These are phyloP conservation scores for Orycteropus afer DNA, from an alignment of 2,113 vertebrate species.

Conservation along the genomic window DNA sequence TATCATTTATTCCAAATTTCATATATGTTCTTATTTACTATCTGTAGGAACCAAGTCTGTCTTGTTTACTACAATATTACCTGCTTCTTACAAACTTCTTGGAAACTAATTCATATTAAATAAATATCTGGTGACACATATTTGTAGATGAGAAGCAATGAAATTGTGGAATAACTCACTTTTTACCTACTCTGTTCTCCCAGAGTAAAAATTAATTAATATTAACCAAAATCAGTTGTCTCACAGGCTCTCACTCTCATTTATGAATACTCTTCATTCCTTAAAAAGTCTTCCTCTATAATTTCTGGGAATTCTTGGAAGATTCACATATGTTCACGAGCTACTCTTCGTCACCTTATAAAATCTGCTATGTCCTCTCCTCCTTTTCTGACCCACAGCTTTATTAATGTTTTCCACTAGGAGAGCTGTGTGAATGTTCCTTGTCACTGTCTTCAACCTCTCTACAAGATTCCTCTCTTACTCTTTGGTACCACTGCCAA, in stretches of 20 bases:
- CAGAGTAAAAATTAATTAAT: background rate
- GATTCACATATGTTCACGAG: background rate
- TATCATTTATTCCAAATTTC: background rate
- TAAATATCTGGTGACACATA: background rate
- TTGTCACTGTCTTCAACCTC: background rate
- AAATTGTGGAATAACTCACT: background rate
- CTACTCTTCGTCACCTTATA: background rate
- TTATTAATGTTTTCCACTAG: background rate
- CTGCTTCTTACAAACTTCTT: background rate
- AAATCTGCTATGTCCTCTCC: background rate
- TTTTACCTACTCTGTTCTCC: background rate
- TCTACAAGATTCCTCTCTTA: background rate
- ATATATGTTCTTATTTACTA: background rate
- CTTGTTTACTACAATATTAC: background rate
- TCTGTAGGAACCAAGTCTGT: background rate
- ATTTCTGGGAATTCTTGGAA: background rate
- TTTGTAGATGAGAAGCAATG: background rate
- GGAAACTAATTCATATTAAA: background rate
- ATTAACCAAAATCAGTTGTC: background rate
- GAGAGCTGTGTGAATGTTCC: background rate
- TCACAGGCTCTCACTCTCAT: background rate
- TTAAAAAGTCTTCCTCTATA: background rate
- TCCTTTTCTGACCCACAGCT: too few species aligned
- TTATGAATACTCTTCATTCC: background rate
- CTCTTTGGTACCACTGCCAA: fast-evolving